Percentiles rank a stretch among this genome's conserved stretches.
phyloP scores from a whole-genome alignment of 1,140 invertebrate species.

The Cyrtorhinus lividipennis region DNA sequence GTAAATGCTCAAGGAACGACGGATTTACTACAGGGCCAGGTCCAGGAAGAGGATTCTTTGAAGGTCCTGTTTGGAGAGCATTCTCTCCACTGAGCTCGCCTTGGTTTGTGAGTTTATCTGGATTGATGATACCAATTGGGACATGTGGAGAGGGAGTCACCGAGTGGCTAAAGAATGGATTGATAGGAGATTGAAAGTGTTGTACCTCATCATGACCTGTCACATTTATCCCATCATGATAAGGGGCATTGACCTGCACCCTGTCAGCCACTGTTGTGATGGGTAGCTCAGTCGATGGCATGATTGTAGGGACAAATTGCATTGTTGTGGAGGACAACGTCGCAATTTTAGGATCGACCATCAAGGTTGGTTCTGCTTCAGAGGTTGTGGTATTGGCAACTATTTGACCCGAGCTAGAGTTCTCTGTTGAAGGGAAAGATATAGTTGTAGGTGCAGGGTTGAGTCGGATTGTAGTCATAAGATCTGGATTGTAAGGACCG shows the following conservation, averaged over 20 bases:
- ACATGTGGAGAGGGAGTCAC: neutral
- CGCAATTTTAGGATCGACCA: neutral
- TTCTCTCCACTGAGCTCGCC: neutral
- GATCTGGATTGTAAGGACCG: conserved; percentile 23
- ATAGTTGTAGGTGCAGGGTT: neutral
- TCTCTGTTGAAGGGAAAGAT: no score
- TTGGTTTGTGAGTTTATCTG: neutral
- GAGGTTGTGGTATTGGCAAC: neutral
- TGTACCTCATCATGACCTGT: neutral
- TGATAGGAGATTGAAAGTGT: conserved; percentile 10
- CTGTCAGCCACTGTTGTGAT: neutral
- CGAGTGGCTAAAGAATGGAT: neutral
- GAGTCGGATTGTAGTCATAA: neutral
- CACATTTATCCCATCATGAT: no score
- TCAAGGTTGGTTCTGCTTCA: neutral
- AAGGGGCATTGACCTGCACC: neutral
- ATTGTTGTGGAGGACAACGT: neutral
- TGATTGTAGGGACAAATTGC: neutral
- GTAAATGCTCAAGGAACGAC: conserved; percentile 5
- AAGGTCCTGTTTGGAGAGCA: neutral
- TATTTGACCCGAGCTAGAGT: no score
- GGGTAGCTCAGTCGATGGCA: no score
- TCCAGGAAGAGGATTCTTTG: neutral
- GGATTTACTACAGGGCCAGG: neutral
- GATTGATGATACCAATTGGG: conserved; percentile 15